These are phyloP conservation scores for Esperia sulphurella DNA, from an alignment of 2,888 invertebrate species.

Conservation along the genomic window DNA sequence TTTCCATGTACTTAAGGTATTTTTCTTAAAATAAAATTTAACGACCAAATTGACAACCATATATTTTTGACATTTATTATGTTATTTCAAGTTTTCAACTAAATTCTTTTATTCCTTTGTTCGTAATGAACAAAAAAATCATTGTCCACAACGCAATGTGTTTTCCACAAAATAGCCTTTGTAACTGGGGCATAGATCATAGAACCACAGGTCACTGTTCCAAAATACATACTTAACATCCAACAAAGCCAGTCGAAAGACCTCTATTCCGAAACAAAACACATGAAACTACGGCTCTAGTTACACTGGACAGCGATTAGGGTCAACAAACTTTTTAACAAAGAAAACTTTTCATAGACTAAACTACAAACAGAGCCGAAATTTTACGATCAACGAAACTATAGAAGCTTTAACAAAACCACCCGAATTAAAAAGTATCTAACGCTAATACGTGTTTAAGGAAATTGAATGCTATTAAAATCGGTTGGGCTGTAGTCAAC, in stretches of 20 bases:
- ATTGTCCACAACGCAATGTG: conserved; percentile 20
- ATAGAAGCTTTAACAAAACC: conserved; percentile 18
- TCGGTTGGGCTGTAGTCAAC: conserved; percentile 43
- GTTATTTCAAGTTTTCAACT: neutral
- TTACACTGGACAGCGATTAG: conserved; percentile 20
- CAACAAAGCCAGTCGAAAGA: conserved; percentile 19
- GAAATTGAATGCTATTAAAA: conserved; percentile 18
- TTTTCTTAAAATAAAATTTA: no score
- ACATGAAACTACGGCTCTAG: conserved; percentile 19
- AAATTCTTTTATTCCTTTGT: conserved; percentile 13
- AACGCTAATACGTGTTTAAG: neutral
- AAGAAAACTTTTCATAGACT: conserved; percentile 38
- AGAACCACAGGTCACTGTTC: conserved; percentile 31
- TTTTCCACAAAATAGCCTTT: conserved; percentile 20
- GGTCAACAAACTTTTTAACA: conserved; percentile 40
- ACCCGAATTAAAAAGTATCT: conserved; percentile 20
- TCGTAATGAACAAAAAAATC: conserved; percentile 9
- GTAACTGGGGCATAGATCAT: conserved; percentile 25
- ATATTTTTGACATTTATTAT: neutral
- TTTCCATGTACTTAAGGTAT: no score
- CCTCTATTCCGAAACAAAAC: conserved; percentile 14
- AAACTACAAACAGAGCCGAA: conserved; percentile 13
- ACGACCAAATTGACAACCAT: no score
- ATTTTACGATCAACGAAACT: conserved; percentile 17
- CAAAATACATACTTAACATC: conserved; percentile 27